phyloP scores from a whole-genome alignment of 2,888 invertebrate species.

The Hydraecia micacea region DNA sequence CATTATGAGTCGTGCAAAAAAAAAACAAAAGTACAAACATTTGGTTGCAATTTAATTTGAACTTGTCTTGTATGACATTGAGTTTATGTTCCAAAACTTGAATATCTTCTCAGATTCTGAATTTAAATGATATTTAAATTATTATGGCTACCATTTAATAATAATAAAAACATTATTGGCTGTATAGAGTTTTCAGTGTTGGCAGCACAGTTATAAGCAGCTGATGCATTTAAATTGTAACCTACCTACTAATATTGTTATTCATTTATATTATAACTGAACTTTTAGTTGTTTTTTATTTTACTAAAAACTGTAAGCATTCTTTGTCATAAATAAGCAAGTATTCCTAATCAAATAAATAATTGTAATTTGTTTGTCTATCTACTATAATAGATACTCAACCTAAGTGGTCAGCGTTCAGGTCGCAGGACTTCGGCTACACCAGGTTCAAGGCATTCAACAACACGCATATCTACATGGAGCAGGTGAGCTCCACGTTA shows the following conservation, averaged over 20 bases:
- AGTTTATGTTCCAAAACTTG: not conserved
- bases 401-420: conserved; percentile 91
- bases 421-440: conserved; percentile 97
- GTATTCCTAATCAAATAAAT: not conserved
- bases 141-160: not conserved
- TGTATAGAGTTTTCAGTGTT: not conserved
- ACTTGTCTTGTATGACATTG: not conserved
- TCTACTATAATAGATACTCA: conserved; percentile 85
- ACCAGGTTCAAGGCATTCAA: conserved; percentile 96
- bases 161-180: not conserved
- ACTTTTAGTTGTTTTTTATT: not conserved
- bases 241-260: not conserved
- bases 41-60: not conserved
- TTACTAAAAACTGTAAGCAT: not conserved
- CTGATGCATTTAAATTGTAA: not conserved
- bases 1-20: too few relatives aligned
- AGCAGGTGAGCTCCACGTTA: conserved; percentile 91
- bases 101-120: not conserved
- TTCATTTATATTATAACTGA: not conserved
- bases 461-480: conserved; percentile 95
- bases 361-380: not conserved
- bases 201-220: not conserved
- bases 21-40: too few relatives aligned
- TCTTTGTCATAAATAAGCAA: not conserved
- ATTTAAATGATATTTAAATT: not conserved